Percentiles rank a stretch among this genome's conserved stretches.
Evolutionary conservation across 2,113 vertebrate species (phyloP).

Genomic region (Osmerus mordax): DNA sequence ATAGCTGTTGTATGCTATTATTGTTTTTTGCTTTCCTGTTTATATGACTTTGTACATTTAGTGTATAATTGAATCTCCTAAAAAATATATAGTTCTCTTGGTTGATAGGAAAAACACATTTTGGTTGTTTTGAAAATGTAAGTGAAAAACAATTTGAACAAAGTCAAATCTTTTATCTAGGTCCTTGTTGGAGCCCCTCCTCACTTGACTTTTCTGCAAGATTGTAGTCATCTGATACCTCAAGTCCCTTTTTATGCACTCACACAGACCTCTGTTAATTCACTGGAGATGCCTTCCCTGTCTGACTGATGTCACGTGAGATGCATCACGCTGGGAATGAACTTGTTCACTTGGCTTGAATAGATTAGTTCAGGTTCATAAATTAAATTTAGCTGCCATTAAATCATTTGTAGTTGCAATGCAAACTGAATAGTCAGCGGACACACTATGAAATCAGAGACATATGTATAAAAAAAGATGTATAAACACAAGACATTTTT

Average conservation of each 20-base stretch:
- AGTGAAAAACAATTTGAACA: background rate
- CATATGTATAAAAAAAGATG: too few relatives aligned
- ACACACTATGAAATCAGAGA: too few relatives aligned
- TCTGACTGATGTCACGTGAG: constrained; percentile 33
- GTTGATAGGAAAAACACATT: background rate
- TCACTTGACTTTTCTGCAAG: constrained; percentile 46
- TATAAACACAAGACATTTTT: too few relatives aligned
- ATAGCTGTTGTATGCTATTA: too few relatives aligned
- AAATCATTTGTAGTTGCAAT: background rate
- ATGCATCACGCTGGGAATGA: background rate
- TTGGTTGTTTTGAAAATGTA: background rate
- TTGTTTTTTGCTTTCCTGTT: too few relatives aligned
- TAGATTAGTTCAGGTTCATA: background rate
- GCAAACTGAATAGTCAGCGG: too few relatives aligned
- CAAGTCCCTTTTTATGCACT: constrained; percentile 3
- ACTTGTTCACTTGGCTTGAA: background rate
- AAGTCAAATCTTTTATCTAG: background rate
- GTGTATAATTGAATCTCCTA: too few relatives aligned
- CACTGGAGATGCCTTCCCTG: background rate
- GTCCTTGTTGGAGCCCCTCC: background rate
- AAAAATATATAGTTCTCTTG: too few relatives aligned
- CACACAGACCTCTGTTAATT: background rate
- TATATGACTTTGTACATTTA: too few relatives aligned
- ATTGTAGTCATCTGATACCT: constrained; percentile 56
- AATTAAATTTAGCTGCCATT: background rate